These are phyloP conservation scores for Physeter macrocephalus DNA, from an alignment of 2,113 vertebrate species.

Conservation along the genomic window DNA sequence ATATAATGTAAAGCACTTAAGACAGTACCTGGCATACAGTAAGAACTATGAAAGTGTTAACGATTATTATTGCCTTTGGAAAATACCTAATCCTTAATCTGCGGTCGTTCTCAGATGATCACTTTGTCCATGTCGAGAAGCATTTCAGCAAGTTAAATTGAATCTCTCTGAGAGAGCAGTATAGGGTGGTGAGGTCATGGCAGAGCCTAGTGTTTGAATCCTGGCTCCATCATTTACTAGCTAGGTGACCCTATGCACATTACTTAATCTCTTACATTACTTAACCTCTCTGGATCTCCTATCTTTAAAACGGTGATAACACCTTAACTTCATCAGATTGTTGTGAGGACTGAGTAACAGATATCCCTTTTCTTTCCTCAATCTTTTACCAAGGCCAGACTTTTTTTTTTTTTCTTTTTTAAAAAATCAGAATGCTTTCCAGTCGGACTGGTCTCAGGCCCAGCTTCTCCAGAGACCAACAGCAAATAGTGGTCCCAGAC, in stretches of 20 bases:
- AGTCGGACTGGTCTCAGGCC: neutral
- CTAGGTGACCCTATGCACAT: neutral
- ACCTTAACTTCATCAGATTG: neutral
- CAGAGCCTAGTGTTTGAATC: neutral
- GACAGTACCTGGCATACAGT: neutral
- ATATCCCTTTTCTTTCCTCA: neutral
- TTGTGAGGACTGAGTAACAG: neutral
- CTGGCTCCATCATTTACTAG: neutral
- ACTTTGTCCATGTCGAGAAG: neutral
- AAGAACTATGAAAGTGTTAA: neutral
- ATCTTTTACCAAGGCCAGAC: neutral
- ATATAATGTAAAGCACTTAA: neutral
- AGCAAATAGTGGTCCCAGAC: neutral
- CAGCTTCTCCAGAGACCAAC: neutral
- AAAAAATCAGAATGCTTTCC: neutral
- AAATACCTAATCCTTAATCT: neutral
- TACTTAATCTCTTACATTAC: neutral
- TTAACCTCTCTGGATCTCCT: neutral
- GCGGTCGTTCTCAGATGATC: neutral
- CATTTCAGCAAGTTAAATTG: neutral
- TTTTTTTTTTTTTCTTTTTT: neutral
- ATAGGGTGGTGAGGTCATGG: neutral
- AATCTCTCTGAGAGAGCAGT: neutral
- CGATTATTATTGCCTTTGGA: neutral
- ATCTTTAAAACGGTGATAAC: neutral